Evolutionary conservation across 2,113 vertebrate genomes (phyloP), one percentile per base, ranked within the genome.

Genomic region (Gnathonemus echidnorhynchus): DNA sequence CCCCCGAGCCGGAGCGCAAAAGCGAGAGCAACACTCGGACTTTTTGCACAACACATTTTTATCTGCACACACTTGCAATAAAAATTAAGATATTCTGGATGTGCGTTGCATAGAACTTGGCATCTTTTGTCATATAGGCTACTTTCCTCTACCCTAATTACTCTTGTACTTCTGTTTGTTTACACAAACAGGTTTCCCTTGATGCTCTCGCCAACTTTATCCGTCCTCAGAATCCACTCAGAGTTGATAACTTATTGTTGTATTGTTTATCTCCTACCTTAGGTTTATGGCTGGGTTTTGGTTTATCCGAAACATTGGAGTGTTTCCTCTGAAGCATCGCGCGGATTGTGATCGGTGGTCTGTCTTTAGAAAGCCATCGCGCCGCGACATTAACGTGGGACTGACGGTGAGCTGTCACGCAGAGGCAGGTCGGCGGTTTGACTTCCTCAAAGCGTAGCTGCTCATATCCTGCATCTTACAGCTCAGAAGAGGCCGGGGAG

Each of bases 311-410:
- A 0, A 39, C 96, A 0, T 96, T 97, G 50, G 97, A 97, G 49
- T 95, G 93, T 90, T 97, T 97, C 95, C 97, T 95, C 91, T 96
- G 97, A 91, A 97, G 92, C 97, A 97, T 97, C 92, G 48, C 31
- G 27, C 31, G 86, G 24, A 77, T 5, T 90, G 53, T 88, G 27
- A 83, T 45, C 56, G 70, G 17, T 80, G 27, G 39, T 3, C 17
- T 21, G 17, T 9, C 31, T 56, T 89, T 39, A 56, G 48, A 83
- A 53, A 53, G 5, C 10, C 46, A 49, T 49, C n/a, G n/a, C n/a
- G 62, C n/a, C n/a, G 62, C 27, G 11, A 50, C 27, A 50, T 31
- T 27, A 27, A 50, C 1, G 7, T 49, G 24, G 13, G 11, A 31
- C 85, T n/a, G 46, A 21, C 31, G n/a, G n/a, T 46, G 46, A 11